phyloP scores from a whole-genome alignment of 2,888 invertebrate species.

The Gymnoscelis rufifasciata region DNA sequence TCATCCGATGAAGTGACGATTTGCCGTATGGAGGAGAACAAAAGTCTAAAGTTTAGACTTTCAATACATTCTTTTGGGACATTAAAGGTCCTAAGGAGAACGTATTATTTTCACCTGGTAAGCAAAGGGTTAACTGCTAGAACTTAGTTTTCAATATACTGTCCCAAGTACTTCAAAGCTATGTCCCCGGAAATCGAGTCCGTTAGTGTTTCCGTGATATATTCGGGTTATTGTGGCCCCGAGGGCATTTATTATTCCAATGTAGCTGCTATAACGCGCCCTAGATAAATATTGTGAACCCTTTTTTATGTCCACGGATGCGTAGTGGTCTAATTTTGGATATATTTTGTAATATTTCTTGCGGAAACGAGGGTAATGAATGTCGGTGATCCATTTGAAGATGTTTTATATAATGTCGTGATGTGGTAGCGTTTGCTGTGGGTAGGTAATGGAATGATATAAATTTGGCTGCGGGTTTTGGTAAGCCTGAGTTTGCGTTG shows the following conservation, averaged over 20 bases:
- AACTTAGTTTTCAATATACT: slow-evolving; percentile 14
- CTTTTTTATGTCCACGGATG: slow-evolving; percentile 46
- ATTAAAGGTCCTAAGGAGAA: too few relatives aligned
- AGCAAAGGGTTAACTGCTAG: too few relatives aligned
- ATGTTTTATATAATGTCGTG: slow-evolving; percentile 18
- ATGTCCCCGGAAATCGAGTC: slow-evolving; percentile 43
- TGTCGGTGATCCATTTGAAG: slow-evolving; percentile 18
- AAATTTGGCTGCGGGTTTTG: neutral
- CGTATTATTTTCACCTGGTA: too few relatives aligned
- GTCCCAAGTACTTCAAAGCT: slow-evolving; percentile 15
- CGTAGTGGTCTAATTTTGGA: slow-evolving; percentile 44
- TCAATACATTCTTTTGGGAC: too few relatives aligned
- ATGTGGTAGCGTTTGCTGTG: slow-evolving; percentile 15
- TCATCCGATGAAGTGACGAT: too few relatives aligned
- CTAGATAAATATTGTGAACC: slow-evolving; percentile 58
- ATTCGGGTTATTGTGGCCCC: slow-evolving; percentile 51
- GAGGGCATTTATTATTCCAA: slow-evolving; percentile 58
- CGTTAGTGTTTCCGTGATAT: slow-evolving; percentile 45
- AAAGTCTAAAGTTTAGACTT: too few relatives aligned
- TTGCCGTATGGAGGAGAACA: too few relatives aligned
- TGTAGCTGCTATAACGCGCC: slow-evolving; percentile 53
- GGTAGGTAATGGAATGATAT: slow-evolving; percentile 7
- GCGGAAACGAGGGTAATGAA: slow-evolving; percentile 26
- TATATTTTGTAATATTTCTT: slow-evolving; percentile 40
- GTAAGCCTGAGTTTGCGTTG: too few relatives aligned